phyloP scores from a whole-genome alignment of 2,113 vertebrate species.

The Zingel zingel region DNA sequence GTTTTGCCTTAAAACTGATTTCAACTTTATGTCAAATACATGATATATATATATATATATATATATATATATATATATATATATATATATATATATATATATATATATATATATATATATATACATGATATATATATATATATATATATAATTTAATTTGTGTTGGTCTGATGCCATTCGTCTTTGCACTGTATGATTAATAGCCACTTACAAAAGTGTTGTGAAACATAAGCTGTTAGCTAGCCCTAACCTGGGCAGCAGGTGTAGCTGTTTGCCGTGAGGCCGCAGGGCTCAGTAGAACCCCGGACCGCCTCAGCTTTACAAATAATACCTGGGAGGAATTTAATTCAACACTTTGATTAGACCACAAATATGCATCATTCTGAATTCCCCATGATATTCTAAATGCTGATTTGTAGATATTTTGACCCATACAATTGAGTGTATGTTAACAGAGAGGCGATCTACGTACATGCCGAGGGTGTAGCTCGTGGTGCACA shows the following conservation, averaged over 20 bases:
- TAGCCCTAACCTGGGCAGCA: constrained; percentile 9
- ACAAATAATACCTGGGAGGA: not conserved
- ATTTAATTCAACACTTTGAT: not conserved
- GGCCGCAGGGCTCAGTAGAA: not conserved
- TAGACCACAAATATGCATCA: not conserved
- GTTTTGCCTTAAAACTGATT: not conserved
- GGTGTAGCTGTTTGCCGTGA: constrained; percentile 34
- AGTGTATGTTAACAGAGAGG: not conserved
- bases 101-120: not conserved
- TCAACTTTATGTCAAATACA: not conserved
- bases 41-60: not conserved
- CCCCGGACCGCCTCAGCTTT: not conserved
- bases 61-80: not conserved
- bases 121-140: not conserved
- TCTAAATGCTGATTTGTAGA: not conserved
- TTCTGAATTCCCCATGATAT: not conserved
- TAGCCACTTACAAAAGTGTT: not conserved
- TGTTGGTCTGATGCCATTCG: not conserved
- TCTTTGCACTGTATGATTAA: not conserved
- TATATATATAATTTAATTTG: not conserved
- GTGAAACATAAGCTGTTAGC: not conserved
- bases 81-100: not conserved
- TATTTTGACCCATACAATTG: no score
- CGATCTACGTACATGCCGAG: not conserved
- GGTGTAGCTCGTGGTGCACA: not conserved